Evolutionary conservation across 2,113 vertebrate genomes (phyloP).

Genomic region (Chunga burmeisteri): DNA sequence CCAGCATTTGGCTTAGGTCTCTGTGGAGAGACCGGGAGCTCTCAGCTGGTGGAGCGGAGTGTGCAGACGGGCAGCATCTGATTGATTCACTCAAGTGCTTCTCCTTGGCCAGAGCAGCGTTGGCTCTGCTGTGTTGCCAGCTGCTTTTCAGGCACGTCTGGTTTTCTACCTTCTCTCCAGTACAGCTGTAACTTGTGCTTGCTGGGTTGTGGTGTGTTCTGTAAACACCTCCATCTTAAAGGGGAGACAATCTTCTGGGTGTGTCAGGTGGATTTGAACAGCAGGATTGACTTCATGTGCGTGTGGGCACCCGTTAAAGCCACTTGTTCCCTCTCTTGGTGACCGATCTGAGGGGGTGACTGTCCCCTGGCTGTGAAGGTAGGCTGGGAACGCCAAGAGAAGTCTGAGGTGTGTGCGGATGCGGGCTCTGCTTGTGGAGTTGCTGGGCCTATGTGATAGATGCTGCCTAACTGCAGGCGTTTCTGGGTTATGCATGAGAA

Average conservation of each 20-base stretch:
- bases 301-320: rapidly evolving
- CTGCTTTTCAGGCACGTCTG: not conserved
- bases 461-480: not conserved
- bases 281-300: rapidly evolving
- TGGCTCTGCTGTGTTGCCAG: not conserved
- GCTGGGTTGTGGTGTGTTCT: not conserved
- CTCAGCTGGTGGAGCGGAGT: not conserved
- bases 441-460: not conserved
- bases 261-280: rapidly evolving
- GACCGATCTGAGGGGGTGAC: not conserved
- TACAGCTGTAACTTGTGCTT: not conserved
- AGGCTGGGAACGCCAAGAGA: not conserved
- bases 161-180: not conserved
- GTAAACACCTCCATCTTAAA: not conserved
- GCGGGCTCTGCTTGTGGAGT: not conserved
- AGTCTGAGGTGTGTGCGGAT: rapidly evolving
- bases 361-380: not conserved
- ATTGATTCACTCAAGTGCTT: not conserved
- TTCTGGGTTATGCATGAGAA: not conserved
- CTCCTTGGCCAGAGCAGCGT: not conserved
- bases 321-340: not conserved
- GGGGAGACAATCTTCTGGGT: rapidly evolving
- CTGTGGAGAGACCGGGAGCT: rapidly evolving
- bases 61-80: rapidly evolving
- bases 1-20: not conserved